These are phyloP conservation scores for Temnothorax longispinosus DNA, from an alignment of 1,140 invertebrate genomes.

Conservation along the genomic window DNA sequence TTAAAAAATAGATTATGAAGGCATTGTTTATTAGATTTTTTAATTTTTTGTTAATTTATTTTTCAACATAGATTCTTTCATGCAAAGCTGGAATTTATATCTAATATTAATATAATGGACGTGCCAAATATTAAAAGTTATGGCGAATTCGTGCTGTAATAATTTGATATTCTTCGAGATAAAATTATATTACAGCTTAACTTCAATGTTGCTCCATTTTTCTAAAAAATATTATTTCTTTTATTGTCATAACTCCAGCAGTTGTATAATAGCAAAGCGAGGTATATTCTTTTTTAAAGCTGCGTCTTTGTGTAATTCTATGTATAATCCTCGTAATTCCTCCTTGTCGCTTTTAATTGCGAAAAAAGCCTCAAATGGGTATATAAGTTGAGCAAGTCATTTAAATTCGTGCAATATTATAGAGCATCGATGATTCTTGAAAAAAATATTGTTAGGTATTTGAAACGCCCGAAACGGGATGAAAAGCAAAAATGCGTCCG, in stretches of 20 bases:
- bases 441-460: not conserved
- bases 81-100: not conserved
- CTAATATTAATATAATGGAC: constrained; percentile 25
- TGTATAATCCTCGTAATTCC: not conserved
- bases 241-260: not conserved
- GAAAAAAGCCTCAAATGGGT: not conserved
- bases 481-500: constrained; percentile 55
- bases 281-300: not conserved
- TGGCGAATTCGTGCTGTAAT: not conserved
- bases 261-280: not conserved
- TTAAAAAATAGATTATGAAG: not conserved
- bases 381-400: not conserved
- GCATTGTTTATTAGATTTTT: not conserved
- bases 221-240: constrained; percentile 7
- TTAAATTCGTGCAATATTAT: constrained; percentile 62
- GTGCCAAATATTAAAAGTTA: constrained; percentile 44
- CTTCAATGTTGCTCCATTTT: not conserved
- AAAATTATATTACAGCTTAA: constrained; percentile 8
- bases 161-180: constrained; percentile 19
- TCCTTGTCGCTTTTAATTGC: not conserved
- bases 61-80: not conserved
- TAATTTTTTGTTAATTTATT: not conserved
- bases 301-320: not conserved
- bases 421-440: not conserved
- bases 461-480: not conserved